Evolutionary conservation across 2,113 vertebrate species (phyloP), one percentile per base, ranked within the genome.

Genomic region (Talpa occidentalis): DNA sequence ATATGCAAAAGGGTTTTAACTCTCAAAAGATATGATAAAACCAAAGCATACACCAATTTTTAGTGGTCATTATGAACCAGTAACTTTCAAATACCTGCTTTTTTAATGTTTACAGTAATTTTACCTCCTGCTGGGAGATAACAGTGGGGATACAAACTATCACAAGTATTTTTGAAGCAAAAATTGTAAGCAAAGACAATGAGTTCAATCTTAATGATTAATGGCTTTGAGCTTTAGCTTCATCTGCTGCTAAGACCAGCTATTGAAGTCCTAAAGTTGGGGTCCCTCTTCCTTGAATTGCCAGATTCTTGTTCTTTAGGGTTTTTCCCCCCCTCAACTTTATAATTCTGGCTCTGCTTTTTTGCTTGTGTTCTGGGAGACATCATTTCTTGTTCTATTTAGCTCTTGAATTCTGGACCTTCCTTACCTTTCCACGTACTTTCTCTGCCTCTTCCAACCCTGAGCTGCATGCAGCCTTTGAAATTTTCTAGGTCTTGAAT

Each of bases 31-130:
- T 22, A 6, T 49, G 21, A 59, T 94, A 77, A 54, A 79, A 32
- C 19, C 17, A 62, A 77, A 67, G 56, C 19, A 73, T 15, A 30
- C 3, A 37, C 28, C 60, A 92, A 12, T 54, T 26, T 72, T 28
- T 12, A 42, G 32, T 89, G 60, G 37, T 89, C 10, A 26, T 72
- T 92, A 22, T 84, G 73, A 84, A 52, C 79, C 21, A 67, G 10
- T 93, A 30, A 80, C 30, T 86, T 90, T 60, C 22, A 60, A 22
- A 59, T 64, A 83, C 0, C 22, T 84, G 70, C n/a, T 83, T 59
- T 64, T 80, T 26, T 44, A 56, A 64, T 91, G 91, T 70, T 44
- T 93, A 32, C 76, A 30, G 52, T 92, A 24, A 67, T 74, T 85
- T 74, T 9, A 47, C 72, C 26, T 78, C 32, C 83, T 52, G 24